phyloP scores from a whole-genome alignment of 2,888 invertebrate genomes.

The Microplitis deprimator region DNA sequence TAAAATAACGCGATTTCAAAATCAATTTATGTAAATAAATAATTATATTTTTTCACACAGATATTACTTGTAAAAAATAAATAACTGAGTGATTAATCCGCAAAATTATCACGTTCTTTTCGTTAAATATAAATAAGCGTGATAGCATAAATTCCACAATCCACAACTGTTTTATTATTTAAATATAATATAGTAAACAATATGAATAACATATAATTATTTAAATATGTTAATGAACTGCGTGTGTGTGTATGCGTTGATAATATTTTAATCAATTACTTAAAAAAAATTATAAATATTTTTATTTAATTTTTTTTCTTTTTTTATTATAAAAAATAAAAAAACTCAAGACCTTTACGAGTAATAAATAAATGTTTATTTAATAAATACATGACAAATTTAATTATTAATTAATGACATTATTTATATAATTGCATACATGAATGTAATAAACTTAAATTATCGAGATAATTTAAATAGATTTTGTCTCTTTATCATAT shows the following conservation, averaged over 20 bases:
- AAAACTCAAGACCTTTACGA: not conserved
- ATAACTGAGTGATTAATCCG: not conserved
- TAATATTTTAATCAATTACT: not conserved
- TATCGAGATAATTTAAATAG: not conserved
- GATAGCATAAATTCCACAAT: not conserved
- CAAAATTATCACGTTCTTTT: not conserved
- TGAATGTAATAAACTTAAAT: not conserved
- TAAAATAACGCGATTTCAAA: not conserved
- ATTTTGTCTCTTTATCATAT: slow-evolving; percentile 17
- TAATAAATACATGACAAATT: slow-evolving; percentile 8
- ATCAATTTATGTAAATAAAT: not conserved
- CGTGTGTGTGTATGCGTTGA: not conserved
- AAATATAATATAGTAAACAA: not conserved
- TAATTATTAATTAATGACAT: not conserved
- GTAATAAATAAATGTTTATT: slow-evolving; percentile 11
- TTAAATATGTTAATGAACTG: not conserved
- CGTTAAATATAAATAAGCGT: not conserved
- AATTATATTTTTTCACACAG: not conserved
- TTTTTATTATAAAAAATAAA: not conserved
- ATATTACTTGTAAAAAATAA: not conserved
- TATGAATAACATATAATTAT: not conserved
- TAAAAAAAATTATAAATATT: not conserved
- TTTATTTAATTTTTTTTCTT: not conserved
- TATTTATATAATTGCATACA: not conserved
- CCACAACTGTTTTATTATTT: not conserved